These are phyloP conservation scores for Sphaerodactylus townsendi DNA, from an alignment of 2,113 vertebrate species.

Conservation along the genomic window DNA sequence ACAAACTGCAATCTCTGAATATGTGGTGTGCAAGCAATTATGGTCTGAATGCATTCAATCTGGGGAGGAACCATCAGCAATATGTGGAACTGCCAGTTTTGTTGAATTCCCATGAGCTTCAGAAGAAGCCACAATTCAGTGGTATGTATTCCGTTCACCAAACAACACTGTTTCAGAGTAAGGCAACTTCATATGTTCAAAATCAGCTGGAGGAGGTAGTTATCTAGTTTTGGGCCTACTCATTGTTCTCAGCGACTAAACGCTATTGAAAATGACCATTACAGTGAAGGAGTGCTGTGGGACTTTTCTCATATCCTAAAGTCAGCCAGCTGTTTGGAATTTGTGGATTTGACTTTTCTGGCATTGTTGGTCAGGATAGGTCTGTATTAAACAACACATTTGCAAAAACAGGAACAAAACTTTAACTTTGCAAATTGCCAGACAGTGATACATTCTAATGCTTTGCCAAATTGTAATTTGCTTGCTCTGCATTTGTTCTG, in stretches of 20 bases:
- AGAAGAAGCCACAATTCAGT: not conserved
- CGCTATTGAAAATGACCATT: conserved; percentile 26
- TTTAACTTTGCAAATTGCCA: not conserved
- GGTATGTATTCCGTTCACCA: not conserved
- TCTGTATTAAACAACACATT: not conserved
- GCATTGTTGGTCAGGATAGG: not conserved
- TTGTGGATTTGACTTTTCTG: not conserved
- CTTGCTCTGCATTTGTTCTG: conserved; percentile 34
- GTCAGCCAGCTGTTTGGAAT: not conserved
- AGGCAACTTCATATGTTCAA: not conserved
- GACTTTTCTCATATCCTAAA: not conserved
- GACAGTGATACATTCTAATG: conserved; percentile 46
- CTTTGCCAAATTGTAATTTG: conserved; percentile 53
- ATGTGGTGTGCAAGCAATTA: not conserved
- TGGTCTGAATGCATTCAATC: not conserved
- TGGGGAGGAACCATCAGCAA: too few species aligned
- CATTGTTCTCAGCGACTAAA: conserved; percentile 51
- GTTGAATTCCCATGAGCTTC: not conserved
- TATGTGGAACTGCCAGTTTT: not conserved
- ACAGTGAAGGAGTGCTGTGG: not conserved
- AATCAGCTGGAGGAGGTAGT: not conserved
- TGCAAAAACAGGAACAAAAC: not conserved
- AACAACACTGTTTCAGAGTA: not conserved
- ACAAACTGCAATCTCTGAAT: not conserved
- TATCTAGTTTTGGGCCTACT: not conserved